A percentile compares a stretch with the other conserved stretches of the same genome.
phyloP scores from a whole-genome alignment of 1,140 invertebrate genomes.

The Macrobrachium rosenbergii region DNA sequence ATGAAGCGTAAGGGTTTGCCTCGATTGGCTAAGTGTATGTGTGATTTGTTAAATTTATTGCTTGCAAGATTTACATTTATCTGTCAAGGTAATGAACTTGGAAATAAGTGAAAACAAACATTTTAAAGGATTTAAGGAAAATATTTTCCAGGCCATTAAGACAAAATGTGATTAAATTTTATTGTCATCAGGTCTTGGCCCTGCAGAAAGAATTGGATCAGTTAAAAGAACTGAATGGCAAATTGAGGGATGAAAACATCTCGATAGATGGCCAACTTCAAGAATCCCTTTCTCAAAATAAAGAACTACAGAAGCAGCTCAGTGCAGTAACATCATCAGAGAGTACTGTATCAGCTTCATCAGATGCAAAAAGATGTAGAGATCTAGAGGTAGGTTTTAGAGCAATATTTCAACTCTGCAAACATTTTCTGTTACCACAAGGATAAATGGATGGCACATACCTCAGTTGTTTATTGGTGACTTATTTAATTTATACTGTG shows the following conservation, averaged over 20 bases:
- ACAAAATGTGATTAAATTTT: not conserved
- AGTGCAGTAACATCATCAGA: slow-evolving; percentile 10
- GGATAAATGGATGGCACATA: no score
- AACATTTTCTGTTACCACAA: no score
- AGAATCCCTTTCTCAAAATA: slow-evolving; percentile 30
- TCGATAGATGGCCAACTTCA: slow-evolving; percentile 36
- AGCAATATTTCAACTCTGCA: not conserved
- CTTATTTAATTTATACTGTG: not conserved
- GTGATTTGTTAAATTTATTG: no score
- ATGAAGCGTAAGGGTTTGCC: no score
- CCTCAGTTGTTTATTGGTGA: not conserved
- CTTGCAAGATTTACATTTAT: no score
- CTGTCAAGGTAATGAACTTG: no score
- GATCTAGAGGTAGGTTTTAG: slow-evolving; percentile 39
- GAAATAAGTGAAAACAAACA: no score
- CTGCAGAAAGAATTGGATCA: slow-evolving; percentile 11
- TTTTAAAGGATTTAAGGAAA: no score
- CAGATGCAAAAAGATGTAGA: slow-evolving; percentile 25
- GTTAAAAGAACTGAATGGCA: not conserved
- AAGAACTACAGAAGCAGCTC: slow-evolving; percentile 38
- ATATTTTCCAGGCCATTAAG: no score
- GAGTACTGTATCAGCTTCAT: not conserved
- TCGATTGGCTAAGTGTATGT: no score
- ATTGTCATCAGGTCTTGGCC: not conserved
- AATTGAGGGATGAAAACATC: slow-evolving; percentile 31